These are phyloP conservation scores for Cathartes aura DNA, from an alignment of 2,113 vertebrate species.

Conservation along the genomic window DNA sequence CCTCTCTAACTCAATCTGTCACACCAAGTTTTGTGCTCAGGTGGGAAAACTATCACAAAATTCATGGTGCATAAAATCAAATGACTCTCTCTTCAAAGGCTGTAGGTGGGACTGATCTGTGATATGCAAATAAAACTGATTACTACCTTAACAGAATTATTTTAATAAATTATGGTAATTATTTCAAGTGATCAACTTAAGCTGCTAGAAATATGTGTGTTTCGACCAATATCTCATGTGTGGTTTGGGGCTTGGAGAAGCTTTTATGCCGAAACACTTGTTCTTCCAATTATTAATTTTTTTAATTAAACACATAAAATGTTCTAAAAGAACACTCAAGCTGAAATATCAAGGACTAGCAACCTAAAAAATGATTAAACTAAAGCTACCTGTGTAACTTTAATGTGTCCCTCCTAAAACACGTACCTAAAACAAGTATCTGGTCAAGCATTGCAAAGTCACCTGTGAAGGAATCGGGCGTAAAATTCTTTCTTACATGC, in stretches of 20 bases:
- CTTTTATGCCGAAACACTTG: not conserved
- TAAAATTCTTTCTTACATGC: not conserved
- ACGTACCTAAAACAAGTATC: not conserved
- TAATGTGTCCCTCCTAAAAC: not conserved
- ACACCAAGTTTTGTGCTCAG: not conserved
- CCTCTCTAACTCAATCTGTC: conserved; percentile 16
- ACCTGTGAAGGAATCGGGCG: not conserved
- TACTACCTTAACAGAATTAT: not conserved
- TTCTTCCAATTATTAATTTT: not conserved
- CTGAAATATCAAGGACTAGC: not conserved
- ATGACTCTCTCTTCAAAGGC: not conserved
- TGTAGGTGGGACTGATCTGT: not conserved
- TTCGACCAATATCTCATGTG: not conserved
- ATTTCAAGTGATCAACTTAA: not conserved
- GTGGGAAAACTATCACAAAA: conserved; percentile 2
- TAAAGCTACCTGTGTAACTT: not conserved
- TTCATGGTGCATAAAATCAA: not conserved
- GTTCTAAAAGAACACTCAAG: not conserved
- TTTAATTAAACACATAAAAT: not conserved
- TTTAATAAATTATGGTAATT: conserved; percentile 27
- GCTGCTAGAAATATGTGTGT: not conserved
- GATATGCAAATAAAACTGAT: conserved; percentile 5
- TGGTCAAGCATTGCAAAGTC: not conserved
- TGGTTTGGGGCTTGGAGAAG: not conserved
- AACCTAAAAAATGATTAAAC: not conserved